Evolutionary conservation across 2,888 invertebrate genomes (phyloP), one percentile per base, ranked within the genome.

Genomic region (Bombyx huttoni): DNA sequence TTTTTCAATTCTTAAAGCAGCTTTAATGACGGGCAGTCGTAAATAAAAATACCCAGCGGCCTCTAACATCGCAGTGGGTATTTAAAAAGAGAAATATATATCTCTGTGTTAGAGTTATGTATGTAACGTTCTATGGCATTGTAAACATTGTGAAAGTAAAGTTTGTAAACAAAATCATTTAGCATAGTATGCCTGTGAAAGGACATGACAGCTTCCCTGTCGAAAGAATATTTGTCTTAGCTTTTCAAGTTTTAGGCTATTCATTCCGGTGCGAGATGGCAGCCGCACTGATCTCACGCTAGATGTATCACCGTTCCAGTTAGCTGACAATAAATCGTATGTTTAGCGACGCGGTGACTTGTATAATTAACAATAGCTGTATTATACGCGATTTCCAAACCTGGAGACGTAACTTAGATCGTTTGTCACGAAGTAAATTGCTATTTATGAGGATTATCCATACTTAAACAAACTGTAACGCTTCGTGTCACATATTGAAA

Each of bases 381-480:
- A 83, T 82, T 81, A 83, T 79, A 79, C 76, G 81, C 81, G 81
- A 84, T 87, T 88, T 85, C 86, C 83, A 85, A 87, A 86, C 81
- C 76, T 65, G 77, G 75, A 76, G 70, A 68, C 78, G 72, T 74
- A 69, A 67, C 70, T 65, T 68, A 65, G 78, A 78, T 78, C 80
- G 79, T 85, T 83, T 84, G 84, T 85, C 87, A 82, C 81, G 78
- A 81, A 74, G 75, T 76, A 81, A 81, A 85, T 85, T 81, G 78
- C 83, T 80, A 78, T 84, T 84, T 83, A 85, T 81, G 81, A 81
- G 77, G 84, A 85, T 87, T 82, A 85, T 82, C 81, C 73, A 60
- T 72, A 70, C 68, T 67, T 69, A 69, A 70, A 67, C 62, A 59
- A 61, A 60, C 66, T 70, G 71, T 70, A 75, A 73, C 59, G 66